Evolutionary conservation across 2,888 invertebrate species (phyloP), one percentile per base, ranked within the genome.

Genomic region (Drosophila koepferae): DNA sequence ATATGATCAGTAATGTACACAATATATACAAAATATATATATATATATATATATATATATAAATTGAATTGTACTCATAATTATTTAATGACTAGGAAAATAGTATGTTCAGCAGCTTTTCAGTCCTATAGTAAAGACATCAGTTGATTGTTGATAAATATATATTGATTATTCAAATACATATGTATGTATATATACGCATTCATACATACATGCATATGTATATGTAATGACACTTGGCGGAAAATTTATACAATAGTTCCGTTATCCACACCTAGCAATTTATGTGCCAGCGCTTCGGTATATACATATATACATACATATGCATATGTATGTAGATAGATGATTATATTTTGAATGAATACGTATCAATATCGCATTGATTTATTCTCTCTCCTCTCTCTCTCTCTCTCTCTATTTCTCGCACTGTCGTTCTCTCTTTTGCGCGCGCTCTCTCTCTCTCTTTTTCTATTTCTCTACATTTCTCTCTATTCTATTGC

Each of bases 211-310:
- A 40, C 14, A 16, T 16, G 20, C 20, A 20, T 20, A 20, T 2
- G 20, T 20, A 40, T 16, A 10, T 49, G 18, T 34, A 51, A 51
- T 34, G 34, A 51, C 12, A 34, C 18, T 51, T 51, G 51, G 12
- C 12, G 34, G 34, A 51, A 34, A 51, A 38, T 53, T 5, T 53
- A 14, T 55, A 48, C 54, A 66, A 48, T 60, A 71, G 77, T 79
- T 79, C 78, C 81, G 81, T 65, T 79, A 69, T 63, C 58, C 62
- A 55, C 51, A 61, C 55, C 58, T 61, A 63, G 71, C 64, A 55
- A 76, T 70, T 61, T 70, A 40, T 80, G 74, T 83, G 83, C 72
- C 77, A 69, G 73, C 66, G 2, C 40, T 65, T 48, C 18, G 61
- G 63, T 28, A 48, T 28, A 31, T 49, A 18, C 8, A 18, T 43